Evolutionary conservation across 1,140 invertebrate genomes (phyloP).

Genomic region (Drosophila varians): DNA sequence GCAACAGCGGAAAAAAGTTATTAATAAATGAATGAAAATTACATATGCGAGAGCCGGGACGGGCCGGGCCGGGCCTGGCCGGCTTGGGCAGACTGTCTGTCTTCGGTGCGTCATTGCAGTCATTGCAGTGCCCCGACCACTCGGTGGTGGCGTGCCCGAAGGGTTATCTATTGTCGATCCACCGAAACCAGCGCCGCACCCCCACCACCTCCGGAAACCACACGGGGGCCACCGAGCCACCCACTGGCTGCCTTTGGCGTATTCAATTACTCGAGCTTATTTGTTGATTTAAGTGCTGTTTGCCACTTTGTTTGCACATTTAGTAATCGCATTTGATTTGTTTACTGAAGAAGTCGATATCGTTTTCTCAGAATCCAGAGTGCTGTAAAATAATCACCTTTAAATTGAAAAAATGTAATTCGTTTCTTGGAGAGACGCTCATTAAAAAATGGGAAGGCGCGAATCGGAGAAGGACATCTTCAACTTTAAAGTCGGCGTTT

Average conservation of each 20-base stretch:
- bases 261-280: conserved; percentile 42
- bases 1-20: conserved; percentile 28
- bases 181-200: conserved; percentile 21
- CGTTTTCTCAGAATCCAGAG: not conserved
- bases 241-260: conserved; percentile 14
- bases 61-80: too few species aligned
- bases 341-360: conserved; percentile 30
- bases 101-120: conserved; percentile 46
- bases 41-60: conserved; percentile 22
- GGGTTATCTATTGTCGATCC: conserved; percentile 40
- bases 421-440: conserved; percentile 18
- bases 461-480: too few species aligned
- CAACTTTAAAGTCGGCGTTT: conserved; percentile 4
- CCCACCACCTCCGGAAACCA: not conserved
- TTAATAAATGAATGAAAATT: conserved; percentile 43
- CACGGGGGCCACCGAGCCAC: conserved; percentile 6
- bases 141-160: conserved; percentile 36
- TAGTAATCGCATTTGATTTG: conserved; percentile 44
- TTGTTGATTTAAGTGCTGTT: conserved; percentile 47
- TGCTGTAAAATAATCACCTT: too few species aligned
- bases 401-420: too few species aligned
- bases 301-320: conserved; percentile 43
- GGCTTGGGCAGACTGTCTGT: conserved; percentile 30
- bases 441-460: too few species aligned
- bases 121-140: conserved; percentile 19